These are phyloP conservation scores for Euspilapteryx auroguttella DNA, from an alignment of 2,888 invertebrate genomes.

Conservation along the genomic window DNA sequence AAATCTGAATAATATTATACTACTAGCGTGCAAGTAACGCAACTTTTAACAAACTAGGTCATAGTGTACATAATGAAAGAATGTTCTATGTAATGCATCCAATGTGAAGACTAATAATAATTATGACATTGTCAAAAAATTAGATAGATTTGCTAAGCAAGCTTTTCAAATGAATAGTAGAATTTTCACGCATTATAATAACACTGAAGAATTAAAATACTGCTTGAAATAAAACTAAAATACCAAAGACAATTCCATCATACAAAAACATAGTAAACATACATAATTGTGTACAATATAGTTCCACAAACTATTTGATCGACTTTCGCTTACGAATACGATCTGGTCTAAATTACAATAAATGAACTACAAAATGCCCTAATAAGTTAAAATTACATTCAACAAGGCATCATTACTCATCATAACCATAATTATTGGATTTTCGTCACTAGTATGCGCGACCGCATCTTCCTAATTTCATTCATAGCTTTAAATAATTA, in stretches of 20 bases:
- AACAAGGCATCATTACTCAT: constrained; percentile 51
- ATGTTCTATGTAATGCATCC: too few relatives aligned
- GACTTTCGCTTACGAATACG: constrained; percentile 37
- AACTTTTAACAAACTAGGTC: constrained; percentile 38
- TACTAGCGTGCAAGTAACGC: constrained; percentile 46
- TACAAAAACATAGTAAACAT: constrained; percentile 19
- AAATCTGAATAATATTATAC: constrained; percentile 54
- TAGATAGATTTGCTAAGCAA: too few relatives aligned
- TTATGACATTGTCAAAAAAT: too few relatives aligned
- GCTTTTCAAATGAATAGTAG: too few relatives aligned
- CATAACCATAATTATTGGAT: constrained; percentile 59
- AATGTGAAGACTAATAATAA: too few relatives aligned
- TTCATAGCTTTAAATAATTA: constrained; percentile 52
- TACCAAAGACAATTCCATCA: constrained; percentile 11
- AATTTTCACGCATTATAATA: too few relatives aligned
- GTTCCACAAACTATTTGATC: constrained; percentile 46
- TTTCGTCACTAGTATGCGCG: constrained; percentile 60
- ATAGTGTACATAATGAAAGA: too few relatives aligned
- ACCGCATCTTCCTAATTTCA: constrained; percentile 57
- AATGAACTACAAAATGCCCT: constrained; percentile 56
- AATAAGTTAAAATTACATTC: constrained; percentile 50
- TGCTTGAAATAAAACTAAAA: constrained; percentile 36
- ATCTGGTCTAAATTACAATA: constrained; percentile 48
- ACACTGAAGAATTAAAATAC: constrained; percentile 56
- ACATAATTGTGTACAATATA: constrained; percentile 24